Conservation (phyloP, 2,797 vertebrate species). For the Sebastes elongatus region DNA sequence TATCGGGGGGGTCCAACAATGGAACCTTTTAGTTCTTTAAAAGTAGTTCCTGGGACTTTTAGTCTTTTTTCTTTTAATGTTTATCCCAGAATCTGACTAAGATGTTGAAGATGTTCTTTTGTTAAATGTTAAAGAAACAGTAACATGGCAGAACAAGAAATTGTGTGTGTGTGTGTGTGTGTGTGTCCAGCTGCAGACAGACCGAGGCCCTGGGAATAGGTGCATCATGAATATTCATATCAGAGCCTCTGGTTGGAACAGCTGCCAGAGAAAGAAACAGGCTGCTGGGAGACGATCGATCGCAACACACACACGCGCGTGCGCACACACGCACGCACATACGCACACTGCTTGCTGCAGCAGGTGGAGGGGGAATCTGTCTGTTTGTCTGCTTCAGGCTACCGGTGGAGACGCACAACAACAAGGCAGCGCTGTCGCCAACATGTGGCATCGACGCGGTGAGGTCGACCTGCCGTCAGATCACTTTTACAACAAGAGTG, state of each 20-base stretch:
- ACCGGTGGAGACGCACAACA: conserved; percentile 15
- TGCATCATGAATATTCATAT: conserved; percentile 95
- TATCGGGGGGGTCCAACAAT: too few species aligned
- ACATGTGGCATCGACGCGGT: background rate
- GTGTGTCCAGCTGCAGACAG: conserved; percentile 86
- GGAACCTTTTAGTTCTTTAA: too few species aligned
- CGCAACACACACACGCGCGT: conserved; percentile 82
- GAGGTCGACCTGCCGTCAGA: background rate
- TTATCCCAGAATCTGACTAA: background rate
- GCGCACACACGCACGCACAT: conserved; percentile 69
- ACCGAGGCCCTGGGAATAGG: conserved; percentile 87
- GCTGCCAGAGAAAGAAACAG: conserved; percentile 84
- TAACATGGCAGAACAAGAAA: background rate
- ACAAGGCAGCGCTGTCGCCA: background rate
- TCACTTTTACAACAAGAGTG: background rate
- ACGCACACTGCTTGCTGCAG: conserved; percentile 79
- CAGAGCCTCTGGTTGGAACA: conserved; percentile 91
- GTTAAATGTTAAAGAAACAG: background rate
- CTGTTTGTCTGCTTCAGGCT: conserved; percentile 51
- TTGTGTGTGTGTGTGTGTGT: background rate
- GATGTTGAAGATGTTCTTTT: background rate
- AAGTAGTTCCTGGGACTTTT: too few species aligned
- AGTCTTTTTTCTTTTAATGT: background rate
- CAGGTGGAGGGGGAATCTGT: conserved; percentile 59
- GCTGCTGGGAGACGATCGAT: conserved; percentile 87